phyloP scores from a whole-genome alignment of 1,140 invertebrate species.

The Halesus radiatus region DNA sequence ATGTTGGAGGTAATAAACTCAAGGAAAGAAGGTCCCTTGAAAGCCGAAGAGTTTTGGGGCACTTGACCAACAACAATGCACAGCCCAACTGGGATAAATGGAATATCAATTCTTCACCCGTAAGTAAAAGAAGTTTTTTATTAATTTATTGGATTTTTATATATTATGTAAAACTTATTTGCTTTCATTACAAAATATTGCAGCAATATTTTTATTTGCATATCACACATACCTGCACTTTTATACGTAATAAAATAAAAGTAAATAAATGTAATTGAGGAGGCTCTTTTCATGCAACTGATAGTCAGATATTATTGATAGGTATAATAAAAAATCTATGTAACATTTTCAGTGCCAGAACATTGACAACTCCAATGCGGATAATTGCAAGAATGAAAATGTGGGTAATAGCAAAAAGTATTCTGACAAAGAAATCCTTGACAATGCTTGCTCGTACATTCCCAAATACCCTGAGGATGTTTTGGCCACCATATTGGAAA shows the following conservation, averaged over 20 bases:
- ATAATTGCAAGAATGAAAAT: conserved; percentile 24
- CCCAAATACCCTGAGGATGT: conserved; percentile 26
- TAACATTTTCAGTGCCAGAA: no score
- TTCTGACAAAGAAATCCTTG: conserved; percentile 16
- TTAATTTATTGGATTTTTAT: no score
- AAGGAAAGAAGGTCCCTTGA: conserved; percentile 19
- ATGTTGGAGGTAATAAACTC: conserved; percentile 5
- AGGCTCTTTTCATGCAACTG: no score
- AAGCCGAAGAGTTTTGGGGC: conserved; percentile 33
- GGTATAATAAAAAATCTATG: no score
- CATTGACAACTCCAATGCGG: background rate
- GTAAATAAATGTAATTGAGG: no score
- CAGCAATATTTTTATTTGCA: no score
- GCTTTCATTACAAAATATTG: no score
- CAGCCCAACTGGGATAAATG: conserved; percentile 8
- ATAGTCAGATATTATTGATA: no score
- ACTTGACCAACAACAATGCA: conserved; percentile 12
- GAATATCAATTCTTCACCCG: conserved; percentile 4
- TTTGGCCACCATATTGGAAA: background rate
- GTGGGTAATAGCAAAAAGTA: conserved; percentile 19
- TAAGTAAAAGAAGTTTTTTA: background rate
- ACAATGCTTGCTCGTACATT: conserved; percentile 38
- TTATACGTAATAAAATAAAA: no score
- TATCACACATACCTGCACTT: no score
- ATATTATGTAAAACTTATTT: no score